A percentile compares a stretch with the other conserved stretches of the same genome.
These are phyloP conservation scores for Acrobasis repandana DNA, from an alignment of 2,888 invertebrate species.

Conservation along the genomic window DNA sequence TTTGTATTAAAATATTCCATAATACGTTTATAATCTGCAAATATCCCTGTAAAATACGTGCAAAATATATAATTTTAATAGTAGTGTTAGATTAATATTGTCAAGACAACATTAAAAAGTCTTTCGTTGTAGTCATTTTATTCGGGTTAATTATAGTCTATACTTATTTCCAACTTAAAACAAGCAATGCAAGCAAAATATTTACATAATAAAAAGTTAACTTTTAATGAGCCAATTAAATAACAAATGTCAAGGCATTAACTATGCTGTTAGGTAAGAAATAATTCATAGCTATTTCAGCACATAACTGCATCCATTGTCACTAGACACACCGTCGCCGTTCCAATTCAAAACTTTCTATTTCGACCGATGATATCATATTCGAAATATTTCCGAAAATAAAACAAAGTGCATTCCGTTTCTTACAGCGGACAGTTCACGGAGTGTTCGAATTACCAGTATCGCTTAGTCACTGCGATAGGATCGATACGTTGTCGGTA, in stretches of 20 bases:
- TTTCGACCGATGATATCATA: conserved; percentile 43
- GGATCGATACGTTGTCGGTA: conserved; percentile 75
- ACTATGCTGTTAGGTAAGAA: neutral
- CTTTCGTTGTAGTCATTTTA: too few species aligned
- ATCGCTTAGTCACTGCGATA: conserved; percentile 74
- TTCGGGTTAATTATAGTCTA: too few species aligned
- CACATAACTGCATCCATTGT: conserved; percentile 1
- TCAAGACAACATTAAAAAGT: too few species aligned
- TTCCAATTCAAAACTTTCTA: conserved; percentile 37
- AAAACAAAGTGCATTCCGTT: conserved; percentile 65
- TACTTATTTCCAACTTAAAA: too few species aligned
- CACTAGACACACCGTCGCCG: conserved; percentile 25
- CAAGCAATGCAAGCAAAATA: too few species aligned
- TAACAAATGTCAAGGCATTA: too few species aligned
- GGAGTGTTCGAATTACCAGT: conserved; percentile 67
- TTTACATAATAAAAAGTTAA: too few species aligned
- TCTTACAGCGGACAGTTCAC: conserved; percentile 66
- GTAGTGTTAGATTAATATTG: too few species aligned
- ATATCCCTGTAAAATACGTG: too few species aligned
- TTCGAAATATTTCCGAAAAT: conserved; percentile 35
- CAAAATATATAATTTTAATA: too few species aligned
- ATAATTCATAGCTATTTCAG: neutral
- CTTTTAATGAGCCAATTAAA: too few species aligned
- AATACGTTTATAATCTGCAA: neutral
- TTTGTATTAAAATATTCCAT: neutral